phyloP scores from a whole-genome alignment of 2,888 invertebrate genomes.

The Cyclophora albipunctata region DNA sequence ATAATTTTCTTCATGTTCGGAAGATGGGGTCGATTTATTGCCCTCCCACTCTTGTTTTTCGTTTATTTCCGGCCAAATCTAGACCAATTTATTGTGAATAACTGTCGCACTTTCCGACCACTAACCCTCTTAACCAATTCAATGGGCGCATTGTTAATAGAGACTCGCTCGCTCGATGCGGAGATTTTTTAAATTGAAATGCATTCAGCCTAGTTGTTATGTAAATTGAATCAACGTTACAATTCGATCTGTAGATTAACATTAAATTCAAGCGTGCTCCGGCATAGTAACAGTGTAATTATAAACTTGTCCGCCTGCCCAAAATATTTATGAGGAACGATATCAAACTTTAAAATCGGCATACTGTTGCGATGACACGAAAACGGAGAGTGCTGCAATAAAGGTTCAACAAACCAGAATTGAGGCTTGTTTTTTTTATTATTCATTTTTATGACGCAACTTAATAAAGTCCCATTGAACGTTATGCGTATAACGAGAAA shows the following conservation, averaged over 20 bases:
- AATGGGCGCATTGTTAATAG: slow-evolving; percentile 36
- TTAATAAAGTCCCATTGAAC: background rate
- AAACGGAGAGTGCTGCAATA: background rate
- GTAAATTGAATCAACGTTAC: slow-evolving; percentile 32
- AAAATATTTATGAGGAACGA: background rate
- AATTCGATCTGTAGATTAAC: slow-evolving; percentile 22
- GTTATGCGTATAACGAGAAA: slow-evolving; percentile 1
- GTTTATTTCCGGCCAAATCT: slow-evolving; percentile 51
- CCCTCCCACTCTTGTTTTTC: slow-evolving; percentile 48
- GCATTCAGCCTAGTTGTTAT: slow-evolving; percentile 39
- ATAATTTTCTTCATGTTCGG: slow-evolving; percentile 45
- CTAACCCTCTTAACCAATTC: slow-evolving; percentile 32
- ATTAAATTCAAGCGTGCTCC: slow-evolving; percentile 10
- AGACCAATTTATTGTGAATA: slow-evolving; percentile 44
- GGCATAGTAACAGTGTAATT: slow-evolving; percentile 9
- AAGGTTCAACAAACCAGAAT: no score
- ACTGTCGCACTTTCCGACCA: slow-evolving; percentile 31
- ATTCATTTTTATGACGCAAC: no score
- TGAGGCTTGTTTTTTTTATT: no score
- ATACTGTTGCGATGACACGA: background rate
- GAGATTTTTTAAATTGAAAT: slow-evolving; percentile 44
- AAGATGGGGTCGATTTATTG: slow-evolving; percentile 42
- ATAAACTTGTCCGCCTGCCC: background rate
- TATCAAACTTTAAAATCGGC: background rate
- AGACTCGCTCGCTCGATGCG: slow-evolving; percentile 19